Evolutionary conservation across 2,888 invertebrate genomes (phyloP), one percentile per base, ranked within the genome.

Genomic region (Timema podura): DNA sequence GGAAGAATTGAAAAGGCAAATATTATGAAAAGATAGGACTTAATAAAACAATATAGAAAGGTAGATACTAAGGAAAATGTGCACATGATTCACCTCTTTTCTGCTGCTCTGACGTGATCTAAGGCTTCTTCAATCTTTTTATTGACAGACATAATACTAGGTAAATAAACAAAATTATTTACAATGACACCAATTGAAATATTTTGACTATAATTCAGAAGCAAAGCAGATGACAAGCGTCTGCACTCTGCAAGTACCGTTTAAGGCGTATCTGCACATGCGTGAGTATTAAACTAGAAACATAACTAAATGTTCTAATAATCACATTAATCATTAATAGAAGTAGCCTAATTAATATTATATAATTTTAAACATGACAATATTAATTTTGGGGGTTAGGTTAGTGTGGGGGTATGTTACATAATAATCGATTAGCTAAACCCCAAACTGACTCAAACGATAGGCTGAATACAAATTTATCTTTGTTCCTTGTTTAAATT

Each of bases 51-150:
- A 51, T 70, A 44, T 15, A 7, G 6, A 44, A 16, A 44, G 6
- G 3, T 13, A 61, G n/a, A 13, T 11, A 13, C 9, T 8, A 30
- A 7, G 6, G 6, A 61, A 13, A 44, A 61, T 44, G 44, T 61
- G 7, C 6, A 11, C 51, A 48, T 49, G 13, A 15, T 65, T 81
- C 82, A 93, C 94, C 87, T 89, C 85, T 93, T 94, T 78, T 95
- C 95, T 0, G 94, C 95, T 75, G 87, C 85, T 76, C 87, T 87
- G 77, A 92, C 87, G 76, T 92, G 89, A 78, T 92, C 92, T 75
- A 89, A 85, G 10, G 90, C 95, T 83, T 95, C 93, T 73, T 89
- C 87, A 70, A 89, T 81, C 82, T 92, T 88, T 77, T 83, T 84
- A 76, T 80, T 87, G 8, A 82, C 78, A 70, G 84, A 82, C 85